Conservation (phyloP, 2,113 vertebrate genomes). For the Heterochromis multidens region DNA sequence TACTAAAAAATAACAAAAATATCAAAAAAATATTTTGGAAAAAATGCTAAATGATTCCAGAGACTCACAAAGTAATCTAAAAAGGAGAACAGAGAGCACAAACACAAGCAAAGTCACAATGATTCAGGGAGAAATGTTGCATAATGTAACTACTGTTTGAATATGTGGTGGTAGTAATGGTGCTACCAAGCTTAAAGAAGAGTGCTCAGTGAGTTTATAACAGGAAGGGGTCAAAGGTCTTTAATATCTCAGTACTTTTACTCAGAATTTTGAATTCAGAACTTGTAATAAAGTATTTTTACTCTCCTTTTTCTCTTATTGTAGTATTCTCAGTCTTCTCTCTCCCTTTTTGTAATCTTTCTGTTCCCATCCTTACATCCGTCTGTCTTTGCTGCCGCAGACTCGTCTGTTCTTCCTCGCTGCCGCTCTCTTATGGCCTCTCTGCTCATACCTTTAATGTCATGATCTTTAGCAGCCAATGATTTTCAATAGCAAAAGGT, state of each 20-base stretch:
- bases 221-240: neutral
- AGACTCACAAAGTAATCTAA: neutral
- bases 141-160: neutral
- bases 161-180: neutral
- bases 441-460: conserved; percentile 56
- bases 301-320: neutral
- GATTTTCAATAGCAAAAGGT: conserved; percentile 59
- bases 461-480: conserved; percentile 61
- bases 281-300: neutral
- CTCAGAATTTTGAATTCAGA: neutral
- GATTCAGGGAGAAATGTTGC: neutral
- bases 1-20: neutral
- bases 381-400: neutral
- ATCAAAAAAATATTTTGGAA: neutral
- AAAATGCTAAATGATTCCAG: too few relatives aligned
- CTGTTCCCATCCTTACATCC: neutral
- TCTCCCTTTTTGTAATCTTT: neutral
- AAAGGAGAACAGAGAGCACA: neutral
- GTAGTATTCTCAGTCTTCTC: neutral
- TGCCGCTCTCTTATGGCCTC: neutral
- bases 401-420: neutral
- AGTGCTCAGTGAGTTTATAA: too few relatives aligned
- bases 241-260: accelerated
- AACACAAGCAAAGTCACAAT: neutral
- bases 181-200: neutral